Evolutionary conservation across 2,888 invertebrate species (phyloP), one percentile per base, ranked within the genome.

Genomic region (Clostera curtula): DNA sequence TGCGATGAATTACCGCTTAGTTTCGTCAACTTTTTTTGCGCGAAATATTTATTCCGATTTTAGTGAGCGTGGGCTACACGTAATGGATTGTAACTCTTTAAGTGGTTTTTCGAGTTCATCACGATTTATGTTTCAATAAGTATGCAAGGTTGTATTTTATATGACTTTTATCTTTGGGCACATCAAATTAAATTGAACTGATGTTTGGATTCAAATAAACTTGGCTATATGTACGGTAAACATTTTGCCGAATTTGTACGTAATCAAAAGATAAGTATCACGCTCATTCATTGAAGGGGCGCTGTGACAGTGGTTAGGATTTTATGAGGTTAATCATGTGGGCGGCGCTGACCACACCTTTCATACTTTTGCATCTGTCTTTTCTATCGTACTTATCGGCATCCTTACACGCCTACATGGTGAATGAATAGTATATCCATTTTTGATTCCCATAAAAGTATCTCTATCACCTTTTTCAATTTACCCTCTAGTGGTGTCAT

Each of bases 1-100:
- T 51, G 56, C 66, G 70, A 75, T 76, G 74, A 77, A 73, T 75
- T 76, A 73, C 72, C 63, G 68, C 63, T 70, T 63, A 61, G 66
- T 62, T 62, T 66, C 71, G 68, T 75, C 70, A 68, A 69, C 63
- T 73, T 74, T n/a, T n/a, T 73, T 70, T 69, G 58, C 62, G 50
- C 49, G 49, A 68, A 69, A 64, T 63, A 65, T 66, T 69, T 61
- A 70, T 66, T 61, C 60, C 49, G 54, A 63, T 66, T 69, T 72
- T 69, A 57, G 56, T 58, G 52, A 60, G 71, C 68, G 70, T 72
- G 67, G 73, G 74, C 60, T 62, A 66, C 44, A 54, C 52, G 64
- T 73, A 71, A 69, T 72, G 67, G 61, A 58, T 58, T 66, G 57
- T 65, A 56, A 63, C 61, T 63, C 64, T 71, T 66, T 63, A 73